Evolutionary conservation across 2,113 vertebrate species (phyloP), one percentile per base, ranked within the genome.

Genomic region (Planiliza haematocheilus): DNA sequence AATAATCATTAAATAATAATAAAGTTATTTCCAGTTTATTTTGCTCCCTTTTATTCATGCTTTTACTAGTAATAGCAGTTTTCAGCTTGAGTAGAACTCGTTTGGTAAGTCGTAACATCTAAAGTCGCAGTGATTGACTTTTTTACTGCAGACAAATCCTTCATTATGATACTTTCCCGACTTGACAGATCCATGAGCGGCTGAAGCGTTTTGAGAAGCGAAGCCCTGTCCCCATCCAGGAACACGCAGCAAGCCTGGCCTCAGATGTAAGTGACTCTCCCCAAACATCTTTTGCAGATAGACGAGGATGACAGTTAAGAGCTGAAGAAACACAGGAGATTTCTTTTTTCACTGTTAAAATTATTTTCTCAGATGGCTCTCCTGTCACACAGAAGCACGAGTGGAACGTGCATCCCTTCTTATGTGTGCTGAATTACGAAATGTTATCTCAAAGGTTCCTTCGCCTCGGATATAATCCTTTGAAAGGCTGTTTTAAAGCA

Each of bases 141-240:
- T 64, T 74, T 14, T 51, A 58, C 37, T 48, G 7, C 24, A 56
- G 14, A 36, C n/a, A 46, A 36, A 58, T 49, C n/a, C 18, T 62
- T 61, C 30, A 51, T 17, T 60, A 34, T 79, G 60, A 57, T 14
- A 7, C 65, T 81, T 69, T 46, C 34, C 63, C 70, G 17, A 63
- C 42, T 67, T 82, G 45, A 71, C 90, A 93, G 93, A 88, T 93
- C 77, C 91, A 93, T 17, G 92, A 92, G 72, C 80, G 84, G 21
- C 84, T 94, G 79, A 90, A 75, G 69, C 85, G 74, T 17, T 94
- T 93, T 64, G 86, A 79, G 64, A 84, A 78, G 66, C 83, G 82
- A 20, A 69, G 77, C 45, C 89, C 87, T 4, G 10, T 77, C 52
- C 90, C 91, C 0, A 60, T 89, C 80, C 82, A 80, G 52, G 74